Percentiles rank a stretch among this genome's conserved stretches.
Conservation (phyloP, 2,113 vertebrate genomes). For the Cervus canadensis region DNA sequence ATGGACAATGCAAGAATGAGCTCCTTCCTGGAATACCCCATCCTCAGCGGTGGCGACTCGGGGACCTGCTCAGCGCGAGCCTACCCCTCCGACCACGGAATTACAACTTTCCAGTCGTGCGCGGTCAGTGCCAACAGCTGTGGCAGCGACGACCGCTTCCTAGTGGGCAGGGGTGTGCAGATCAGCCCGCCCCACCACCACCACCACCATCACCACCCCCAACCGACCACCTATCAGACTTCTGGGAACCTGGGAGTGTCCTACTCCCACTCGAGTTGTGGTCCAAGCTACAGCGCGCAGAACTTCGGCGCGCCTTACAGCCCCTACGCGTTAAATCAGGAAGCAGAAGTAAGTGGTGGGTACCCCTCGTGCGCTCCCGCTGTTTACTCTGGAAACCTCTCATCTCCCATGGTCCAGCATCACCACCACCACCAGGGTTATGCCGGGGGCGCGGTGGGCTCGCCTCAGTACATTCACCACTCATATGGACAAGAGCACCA, state of each 20-base stretch:
- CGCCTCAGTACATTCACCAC: constrained; percentile 89
- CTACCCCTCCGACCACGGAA: constrained; percentile 93
- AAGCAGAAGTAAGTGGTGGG: constrained; percentile 88
- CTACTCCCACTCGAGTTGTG: constrained; percentile 90
- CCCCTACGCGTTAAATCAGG: constrained; percentile 91
- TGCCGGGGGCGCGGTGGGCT: constrained; percentile 85
- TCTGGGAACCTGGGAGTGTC: constrained; percentile 87
- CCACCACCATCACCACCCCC: constrained; percentile 79
- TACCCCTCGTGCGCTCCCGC: constrained; percentile 90
- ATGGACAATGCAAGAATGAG: constrained; percentile 93
- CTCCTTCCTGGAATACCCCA: constrained; percentile 96
- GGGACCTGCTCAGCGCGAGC: constrained; percentile 90
- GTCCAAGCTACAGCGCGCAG: constrained; percentile 88
- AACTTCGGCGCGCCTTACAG: constrained; percentile 91
- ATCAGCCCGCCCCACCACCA: constrained; percentile 84
- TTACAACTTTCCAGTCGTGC: constrained; percentile 97
- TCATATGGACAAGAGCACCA: constrained; percentile 92
- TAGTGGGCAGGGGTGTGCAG: constrained; percentile 89
- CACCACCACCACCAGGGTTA: constrained; percentile 90
- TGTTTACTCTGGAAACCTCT: constrained; percentile 93
- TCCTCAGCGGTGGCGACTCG: constrained; percentile 88
- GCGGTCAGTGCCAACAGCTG: constrained; percentile 91
- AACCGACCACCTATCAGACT: constrained; percentile 89
- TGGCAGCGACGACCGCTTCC: constrained; percentile 91
- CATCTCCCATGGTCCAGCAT: constrained; percentile 88